Evolutionary conservation across 37 sponge, comb jelly and placozoan genomes (phyloP).

Genomic region (Bolinopsis microptera): DNA sequence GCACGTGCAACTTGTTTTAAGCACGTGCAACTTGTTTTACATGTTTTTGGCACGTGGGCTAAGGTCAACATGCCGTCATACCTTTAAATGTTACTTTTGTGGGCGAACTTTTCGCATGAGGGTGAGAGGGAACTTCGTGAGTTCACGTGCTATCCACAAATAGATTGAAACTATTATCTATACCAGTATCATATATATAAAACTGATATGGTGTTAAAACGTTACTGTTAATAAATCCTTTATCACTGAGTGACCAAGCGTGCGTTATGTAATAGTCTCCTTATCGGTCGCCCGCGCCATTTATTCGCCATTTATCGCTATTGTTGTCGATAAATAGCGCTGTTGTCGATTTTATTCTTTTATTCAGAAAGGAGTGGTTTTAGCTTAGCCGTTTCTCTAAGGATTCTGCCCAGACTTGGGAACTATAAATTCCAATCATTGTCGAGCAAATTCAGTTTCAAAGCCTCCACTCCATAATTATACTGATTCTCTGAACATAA

Average conservation of each 20-base stretch:
- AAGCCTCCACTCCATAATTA: neutral
- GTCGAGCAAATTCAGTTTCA: neutral
- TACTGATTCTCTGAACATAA: neutral
- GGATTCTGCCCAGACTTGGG: neutral
- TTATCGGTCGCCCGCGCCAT: neutral
- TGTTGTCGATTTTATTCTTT: neutral
- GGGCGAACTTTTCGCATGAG: neutral
- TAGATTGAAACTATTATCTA: too few species aligned
- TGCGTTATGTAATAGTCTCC: neutral
- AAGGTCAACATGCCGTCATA: neutral
- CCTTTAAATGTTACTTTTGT: neutral
- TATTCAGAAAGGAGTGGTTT: neutral
- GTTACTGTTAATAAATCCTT: neutral
- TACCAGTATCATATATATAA: too few species aligned
- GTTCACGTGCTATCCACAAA: too few species aligned
- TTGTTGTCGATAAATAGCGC: neutral
- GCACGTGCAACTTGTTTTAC: neutral
- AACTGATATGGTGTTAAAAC: neutral
- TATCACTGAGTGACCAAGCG: neutral
- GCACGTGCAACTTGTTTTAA: neutral
- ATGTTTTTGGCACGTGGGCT: neutral
- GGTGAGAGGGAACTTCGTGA: too few species aligned
- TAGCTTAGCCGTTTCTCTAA: neutral
- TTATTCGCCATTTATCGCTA: neutral
- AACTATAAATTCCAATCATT: neutral